Percentiles rank a stretch among this genome's conserved stretches.
Evolutionary conservation across 2,797 vertebrate species (phyloP).

Genomic region (Sebastes flavidus): DNA sequence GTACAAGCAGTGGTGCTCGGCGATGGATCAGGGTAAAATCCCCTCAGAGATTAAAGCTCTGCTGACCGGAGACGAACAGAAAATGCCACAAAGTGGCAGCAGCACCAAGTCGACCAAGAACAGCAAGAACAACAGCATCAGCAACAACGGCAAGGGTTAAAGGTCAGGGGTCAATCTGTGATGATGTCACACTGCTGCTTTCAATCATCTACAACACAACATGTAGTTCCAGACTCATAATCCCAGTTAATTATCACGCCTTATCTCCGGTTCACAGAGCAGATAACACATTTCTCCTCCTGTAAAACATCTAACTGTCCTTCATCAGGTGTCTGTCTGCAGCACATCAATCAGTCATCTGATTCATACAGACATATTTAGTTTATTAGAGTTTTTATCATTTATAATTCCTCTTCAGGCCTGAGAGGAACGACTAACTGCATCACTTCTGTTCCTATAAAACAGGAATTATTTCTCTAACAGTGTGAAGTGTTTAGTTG

Average conservation of each 20-base stretch:
- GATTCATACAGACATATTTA: not conserved
- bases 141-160: conserved; percentile 62
- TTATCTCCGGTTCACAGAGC: not conserved
- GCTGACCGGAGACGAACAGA: conserved; percentile 94
- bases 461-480: not conserved
- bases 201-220: not conserved
- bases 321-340: too few species aligned
- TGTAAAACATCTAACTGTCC: too few species aligned
- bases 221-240: too few species aligned
- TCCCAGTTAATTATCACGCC: not conserved
- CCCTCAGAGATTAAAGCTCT: conserved; percentile 98
- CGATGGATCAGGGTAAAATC: conserved; percentile 99
- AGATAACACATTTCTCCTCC: not conserved
- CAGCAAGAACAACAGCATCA: conserved; percentile 85
- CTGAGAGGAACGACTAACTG: not conserved
- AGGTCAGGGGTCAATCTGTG: too few species aligned
- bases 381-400: not conserved
- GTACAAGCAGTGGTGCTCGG: conserved; percentile 99
- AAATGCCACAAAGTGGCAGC: conserved; percentile 80
- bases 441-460: not conserved
- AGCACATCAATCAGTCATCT: not conserved
- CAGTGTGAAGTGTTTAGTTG: too few species aligned
- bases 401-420: not conserved
- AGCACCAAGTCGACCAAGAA: conserved; percentile 86
- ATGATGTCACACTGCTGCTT: not conserved